Evolutionary conservation across 2,888 invertebrate species (phyloP), one percentile per base, ranked within the genome.

Genomic region (Mythimna albipuncta): DNA sequence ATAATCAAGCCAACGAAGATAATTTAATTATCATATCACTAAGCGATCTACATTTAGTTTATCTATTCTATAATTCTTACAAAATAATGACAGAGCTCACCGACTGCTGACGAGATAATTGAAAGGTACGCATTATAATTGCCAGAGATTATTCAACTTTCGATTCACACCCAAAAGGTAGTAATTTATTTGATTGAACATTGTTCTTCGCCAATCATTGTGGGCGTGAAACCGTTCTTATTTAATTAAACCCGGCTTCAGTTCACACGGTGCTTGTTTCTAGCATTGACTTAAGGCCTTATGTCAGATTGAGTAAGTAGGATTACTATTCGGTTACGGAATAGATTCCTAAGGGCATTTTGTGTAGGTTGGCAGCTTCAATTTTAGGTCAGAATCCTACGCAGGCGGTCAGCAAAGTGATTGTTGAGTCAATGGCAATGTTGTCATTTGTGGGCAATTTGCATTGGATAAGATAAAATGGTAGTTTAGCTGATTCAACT

Each of bases 121-220:
- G 64, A 74, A 75, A 76, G 77, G 69, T 85, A 79, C 47, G 19
- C 64, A 65, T 75, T 83, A 59, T 85, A 84, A 86, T 85, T 84
- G 80, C 79, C 82, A 83, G 79, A 81, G 69, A 83, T 86, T 83
- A 84, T 87, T 89, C 89, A 88, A 86, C 90, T 91, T 90, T 90
- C 89, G 74, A 83, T 90, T 90, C 87, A 77, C 89, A 85, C 85
- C 78, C 69, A 74, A 81, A 84, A 78, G 64, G 70, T 67, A 81
- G 72, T 82, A 86, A 88, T 89, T 89, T 85, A 86, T 75, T 84
- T 75, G 81, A 78, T 82, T 81, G 82, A 85, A 84, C 84, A 76
- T 79, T 82, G 79, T 78, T 84, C 74, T 79, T 62, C 41, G 32
- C 75, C 83, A 65, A 82, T 84, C 44, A 75, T 72, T 63, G 79